Evolutionary conservation across 2,113 vertebrate genomes (phyloP).

Genomic region (Bucco capensis): DNA sequence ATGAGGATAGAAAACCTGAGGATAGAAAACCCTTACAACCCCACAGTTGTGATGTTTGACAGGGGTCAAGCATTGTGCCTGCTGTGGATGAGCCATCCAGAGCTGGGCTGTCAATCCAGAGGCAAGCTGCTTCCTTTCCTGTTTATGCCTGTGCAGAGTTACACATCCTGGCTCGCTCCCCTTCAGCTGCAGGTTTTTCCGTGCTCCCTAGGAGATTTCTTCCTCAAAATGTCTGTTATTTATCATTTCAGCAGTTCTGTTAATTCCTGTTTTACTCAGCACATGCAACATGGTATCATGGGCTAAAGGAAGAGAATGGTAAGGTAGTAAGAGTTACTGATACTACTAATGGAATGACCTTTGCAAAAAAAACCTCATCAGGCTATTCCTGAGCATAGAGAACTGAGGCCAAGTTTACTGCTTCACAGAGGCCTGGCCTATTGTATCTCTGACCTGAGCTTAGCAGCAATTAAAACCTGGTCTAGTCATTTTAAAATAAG

Average conservation of each 20-base stretch:
- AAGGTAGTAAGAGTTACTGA: conserved; percentile 43
- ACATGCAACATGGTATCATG: conserved; percentile 63
- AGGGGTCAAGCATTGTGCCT: conserved; percentile 53
- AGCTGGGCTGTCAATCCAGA: conserved; percentile 73
- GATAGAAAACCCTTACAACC: background rate
- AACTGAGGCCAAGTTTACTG: conserved; percentile 21
- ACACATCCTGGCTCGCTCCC: conserved; percentile 79
- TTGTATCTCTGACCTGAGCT: conserved; percentile 29
- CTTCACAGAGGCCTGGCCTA: conserved; percentile 3
- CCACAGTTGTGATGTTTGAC: background rate
- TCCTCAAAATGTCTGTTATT: conserved; percentile 76
- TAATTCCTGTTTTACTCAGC: conserved; percentile 80
- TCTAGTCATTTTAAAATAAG: conserved; percentile 38
- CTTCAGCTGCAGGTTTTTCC: conserved; percentile 78
- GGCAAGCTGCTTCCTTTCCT: conserved; percentile 79
- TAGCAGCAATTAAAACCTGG: conserved; percentile 29
- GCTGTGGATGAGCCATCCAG: conserved; percentile 51
- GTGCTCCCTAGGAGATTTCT: conserved; percentile 74
- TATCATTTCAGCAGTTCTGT: conserved; percentile 74
- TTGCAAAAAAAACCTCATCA: conserved; percentile 44
- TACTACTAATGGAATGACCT: conserved; percentile 50
- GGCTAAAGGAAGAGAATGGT: conserved; percentile 53
- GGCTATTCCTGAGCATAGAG: background rate
- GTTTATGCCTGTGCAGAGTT: conserved; percentile 82
- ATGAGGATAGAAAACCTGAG: background rate